Conservation (phyloP, 2,113 vertebrate genomes). For the Notothenia rossii region DNA sequence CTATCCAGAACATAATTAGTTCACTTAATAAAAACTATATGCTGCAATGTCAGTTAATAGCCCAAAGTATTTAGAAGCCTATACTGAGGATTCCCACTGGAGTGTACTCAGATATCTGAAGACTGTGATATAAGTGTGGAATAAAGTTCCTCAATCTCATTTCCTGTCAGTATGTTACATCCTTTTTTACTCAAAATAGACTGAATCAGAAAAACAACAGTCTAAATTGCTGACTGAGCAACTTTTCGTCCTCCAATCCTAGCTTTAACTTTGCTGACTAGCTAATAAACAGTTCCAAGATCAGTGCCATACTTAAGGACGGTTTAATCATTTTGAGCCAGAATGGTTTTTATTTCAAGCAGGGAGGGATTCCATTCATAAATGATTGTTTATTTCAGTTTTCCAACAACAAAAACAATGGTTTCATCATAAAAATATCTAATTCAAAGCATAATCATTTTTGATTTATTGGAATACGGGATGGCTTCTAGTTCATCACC, state of each 20-base stretch:
- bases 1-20: conserved; percentile 22
- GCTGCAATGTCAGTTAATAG: not conserved
- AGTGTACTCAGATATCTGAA: not conserved
- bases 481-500: too few species aligned
- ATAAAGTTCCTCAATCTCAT: not conserved
- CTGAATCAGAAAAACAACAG: conserved; percentile 5
- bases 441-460: not conserved
- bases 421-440: not conserved
- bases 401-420: too few species aligned
- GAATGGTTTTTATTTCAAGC: not conserved
- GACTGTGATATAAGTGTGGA: too few species aligned
- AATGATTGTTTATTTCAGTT: not conserved
- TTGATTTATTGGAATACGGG: not conserved
- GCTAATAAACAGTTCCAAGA: not conserved
- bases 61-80: conserved; percentile 15
- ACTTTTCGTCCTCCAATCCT: not conserved
- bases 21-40: conserved; percentile 8
- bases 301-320: not conserved
- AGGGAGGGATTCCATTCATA: not conserved
- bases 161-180: conserved; percentile 15
- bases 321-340: not conserved
- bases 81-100: not conserved
- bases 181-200: conserved; percentile 4
- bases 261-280: conserved; percentile 7
- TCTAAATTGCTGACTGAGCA: not conserved